These are phyloP conservation scores for Tortrix viridana DNA, from an alignment of 2,888 invertebrate species.

Conservation along the genomic window DNA sequence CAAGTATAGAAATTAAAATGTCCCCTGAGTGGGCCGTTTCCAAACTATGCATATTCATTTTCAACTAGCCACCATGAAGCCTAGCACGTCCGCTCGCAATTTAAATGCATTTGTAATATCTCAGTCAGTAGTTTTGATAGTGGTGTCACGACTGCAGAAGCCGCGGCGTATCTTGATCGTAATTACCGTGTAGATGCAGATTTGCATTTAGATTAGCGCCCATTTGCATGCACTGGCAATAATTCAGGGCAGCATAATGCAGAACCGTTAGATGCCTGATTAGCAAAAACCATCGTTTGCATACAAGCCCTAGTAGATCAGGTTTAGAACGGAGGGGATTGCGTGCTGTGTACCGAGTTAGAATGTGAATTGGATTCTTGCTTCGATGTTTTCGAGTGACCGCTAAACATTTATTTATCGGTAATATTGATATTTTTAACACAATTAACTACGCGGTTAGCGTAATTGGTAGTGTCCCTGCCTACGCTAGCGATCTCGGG, in stretches of 20 bases:
- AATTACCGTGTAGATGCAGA: conserved; percentile 67
- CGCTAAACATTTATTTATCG: too few relatives aligned
- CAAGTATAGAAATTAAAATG: too few relatives aligned
- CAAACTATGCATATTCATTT: conserved; percentile 2
- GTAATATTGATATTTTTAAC: too few relatives aligned
- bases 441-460: too few relatives aligned
- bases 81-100: conserved; percentile 1
- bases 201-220: conserved; percentile 68
- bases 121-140: conserved; percentile 31
- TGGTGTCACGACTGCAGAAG: conserved; percentile 39
- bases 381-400: too few relatives aligned
- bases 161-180: conserved; percentile 63
- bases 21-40: too few relatives aligned
- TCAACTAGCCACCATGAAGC: neutral
- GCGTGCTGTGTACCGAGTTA: neutral
- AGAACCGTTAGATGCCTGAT: conserved; percentile 60
- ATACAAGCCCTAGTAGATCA: conserved; percentile 31
- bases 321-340: neutral
- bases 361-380: too few relatives aligned
- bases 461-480: too few relatives aligned
- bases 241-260: conserved; percentile 53
- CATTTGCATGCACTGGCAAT: conserved; percentile 70
- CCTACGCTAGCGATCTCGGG: too few relatives aligned
- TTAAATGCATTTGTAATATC: conserved; percentile 18
- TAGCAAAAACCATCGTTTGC: conserved; percentile 62